Evolutionary conservation across 2,888 invertebrate species (phyloP), one percentile per base, ranked within the genome.

Genomic region (Podotricha telesiphe): DNA sequence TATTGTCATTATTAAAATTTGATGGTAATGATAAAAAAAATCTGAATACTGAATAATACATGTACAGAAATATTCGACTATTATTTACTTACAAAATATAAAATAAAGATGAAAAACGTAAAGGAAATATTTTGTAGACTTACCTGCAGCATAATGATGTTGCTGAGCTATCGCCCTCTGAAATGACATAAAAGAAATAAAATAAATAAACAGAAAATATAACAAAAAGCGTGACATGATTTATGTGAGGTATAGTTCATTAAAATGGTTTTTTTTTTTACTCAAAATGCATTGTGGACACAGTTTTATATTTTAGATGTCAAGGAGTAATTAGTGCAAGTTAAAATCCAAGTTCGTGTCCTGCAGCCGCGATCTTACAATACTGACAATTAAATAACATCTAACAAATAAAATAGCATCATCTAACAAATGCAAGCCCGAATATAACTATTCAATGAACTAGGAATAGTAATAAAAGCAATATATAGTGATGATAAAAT

Each of bases 111-210:
- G 51, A 34, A 65, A 69, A 6, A 7, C 7, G 45, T 17, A 37
- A 37, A 37, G 17, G 6, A 17, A 6, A n/a, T 3, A 53, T 53
- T 34, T 22, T 67, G 74, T 71, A 34, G 59, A 86, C 95, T 94
- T 85, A 95, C 95, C 94, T 76, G 95, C 91, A 69, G 94, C 93
- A 80, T 94, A 85, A 77, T 95, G 94, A 78, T 95, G 95, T 83
- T 95, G 94, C 74, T 94, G 95, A 74, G 94, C 94, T 76, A 94
- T 94, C 82, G 94, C 94, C 88, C 95, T 95, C 96, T 96, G 95
- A 73, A 95, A 95, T 80, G 78, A 85, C 86, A 85, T 83, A 82
- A 81, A 82, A 80, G 17, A 79, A 78, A 77, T 69, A 81, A 81
- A 78, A 74, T 77, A 80, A 77, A 76, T 73, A 70, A 78, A 73